Evolutionary conservation across 2,113 vertebrate species (phyloP).

Genomic region (Deroptyus accipitrinus): DNA sequence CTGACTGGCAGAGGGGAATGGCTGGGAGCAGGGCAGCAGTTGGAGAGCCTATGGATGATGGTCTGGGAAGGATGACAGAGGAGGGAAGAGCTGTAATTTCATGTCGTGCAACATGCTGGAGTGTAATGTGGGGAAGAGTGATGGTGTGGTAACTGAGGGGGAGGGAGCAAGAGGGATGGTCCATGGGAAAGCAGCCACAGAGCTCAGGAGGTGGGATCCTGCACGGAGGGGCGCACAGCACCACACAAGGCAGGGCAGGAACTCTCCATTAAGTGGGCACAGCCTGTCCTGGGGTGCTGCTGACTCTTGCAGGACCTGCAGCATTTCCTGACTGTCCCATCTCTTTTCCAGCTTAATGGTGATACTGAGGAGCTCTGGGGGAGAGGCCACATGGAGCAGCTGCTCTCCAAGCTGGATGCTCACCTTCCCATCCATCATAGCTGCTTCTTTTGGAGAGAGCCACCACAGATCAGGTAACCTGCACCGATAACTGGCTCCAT

Average conservation of each 20-base stretch:
- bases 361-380: neutral
- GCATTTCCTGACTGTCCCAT: neutral
- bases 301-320: neutral
- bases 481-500: fast-evolving
- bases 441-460: fast-evolving
- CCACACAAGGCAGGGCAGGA: neutral
- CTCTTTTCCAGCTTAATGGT: neutral
- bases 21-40: neutral
- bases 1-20: neutral
- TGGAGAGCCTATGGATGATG: neutral
- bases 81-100: neutral
- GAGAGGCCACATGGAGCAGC: neutral
- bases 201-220: neutral
- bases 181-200: fast-evolving
- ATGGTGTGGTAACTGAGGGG: neutral
- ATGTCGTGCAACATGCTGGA: neutral
- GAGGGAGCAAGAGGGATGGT: neutral
- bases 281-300: neutral
- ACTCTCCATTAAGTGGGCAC: fast-evolving
- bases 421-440: neutral
- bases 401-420: neutral
- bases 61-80: neutral
- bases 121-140: fast-evolving
- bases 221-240: fast-evolving
- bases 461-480: neutral